Evolutionary conservation across 2,797 vertebrate genomes (phyloP), one percentile per base, ranked within the genome.

Genomic region (Clarias platycephalus): DNA sequence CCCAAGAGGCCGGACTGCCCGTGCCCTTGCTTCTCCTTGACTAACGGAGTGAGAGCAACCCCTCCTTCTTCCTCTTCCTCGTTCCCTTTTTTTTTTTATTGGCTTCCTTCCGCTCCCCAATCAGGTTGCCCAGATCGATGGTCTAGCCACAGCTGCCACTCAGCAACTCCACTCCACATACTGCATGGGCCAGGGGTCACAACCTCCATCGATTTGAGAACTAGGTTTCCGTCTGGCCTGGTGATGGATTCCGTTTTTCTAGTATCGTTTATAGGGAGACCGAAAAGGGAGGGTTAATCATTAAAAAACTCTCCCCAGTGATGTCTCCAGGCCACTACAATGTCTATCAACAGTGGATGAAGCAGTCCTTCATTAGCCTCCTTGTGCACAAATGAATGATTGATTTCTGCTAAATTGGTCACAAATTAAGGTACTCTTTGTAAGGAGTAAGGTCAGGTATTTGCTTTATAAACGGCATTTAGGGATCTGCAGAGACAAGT

Each of bases 191-290:
- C 86, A 80, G 82, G 83, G 90, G 90, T 91, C 88, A 81, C 49
- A 77, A 90, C 90, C 88, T 83, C n/a, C 86, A 91, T 92, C 84
- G 91, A 91, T 91, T 87, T 64, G 2, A 86, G 86, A 88, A 81
- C 84, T 86, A 80, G 72, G 40, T 77, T 83, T 57, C 88, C 81
- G 87, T 90, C 89, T 90, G 88, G 86, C 85, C 81, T 60, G 12
- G 81, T 89, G 88, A 92, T 90, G 82, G 88, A 89, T 89, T 86
- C 83, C 22, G 70, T 85, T 77, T 58, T 74, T 81, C 66, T 75
- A 77, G 49, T 78, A 81, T 87, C 81, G 85, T 76, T 12, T 13
- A 67, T 78, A 64, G 74, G 79, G 74, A 84, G 75, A 80, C 63
- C 49, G 7, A 81, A 80, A 80, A 76, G 74, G 31, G 49, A 64